Evolutionary conservation across 2,888 invertebrate species (phyloP).

Genomic region (Archaeoteleia sp.): DNA sequence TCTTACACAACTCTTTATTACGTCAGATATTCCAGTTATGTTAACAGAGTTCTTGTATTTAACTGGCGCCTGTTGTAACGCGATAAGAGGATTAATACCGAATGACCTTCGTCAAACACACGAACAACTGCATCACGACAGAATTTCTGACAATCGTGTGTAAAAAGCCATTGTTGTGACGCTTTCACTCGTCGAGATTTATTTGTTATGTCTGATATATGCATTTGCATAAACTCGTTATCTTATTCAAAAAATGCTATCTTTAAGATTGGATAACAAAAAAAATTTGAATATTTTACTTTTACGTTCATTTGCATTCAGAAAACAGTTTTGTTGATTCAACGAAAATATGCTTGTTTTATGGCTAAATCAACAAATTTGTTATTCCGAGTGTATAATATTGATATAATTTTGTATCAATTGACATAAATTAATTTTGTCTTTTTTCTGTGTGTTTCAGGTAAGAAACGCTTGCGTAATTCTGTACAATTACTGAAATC

Average conservation of each 20-base stretch:
- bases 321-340: too few species aligned
- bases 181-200: too few species aligned
- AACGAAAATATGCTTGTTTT: too few species aligned
- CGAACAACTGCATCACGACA: slow-evolving; percentile 22
- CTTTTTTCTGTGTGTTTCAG: slow-evolving; percentile 49
- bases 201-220: too few species aligned
- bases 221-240: neutral
- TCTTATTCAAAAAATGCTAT: neutral
- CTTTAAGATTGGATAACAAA: too few species aligned
- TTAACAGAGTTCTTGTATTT: slow-evolving; percentile 27
- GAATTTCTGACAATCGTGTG: neutral
- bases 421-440: slow-evolving; percentile 9
- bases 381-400: neutral
- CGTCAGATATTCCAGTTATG: slow-evolving; percentile 33
- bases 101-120: slow-evolving; percentile 37
- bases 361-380: too few species aligned
- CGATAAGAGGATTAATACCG: slow-evolving; percentile 40
- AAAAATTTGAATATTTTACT: neutral
- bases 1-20: slow-evolving; percentile 33
- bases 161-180: neutral
- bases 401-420: neutral
- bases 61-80: slow-evolving; percentile 32
- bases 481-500: neutral
- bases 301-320: neutral
- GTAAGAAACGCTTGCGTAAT: slow-evolving; percentile 32